These are phyloP conservation scores for Euura saliciscinereae DNA, from an alignment of 1,140 invertebrate species.

Conservation along the genomic window DNA sequence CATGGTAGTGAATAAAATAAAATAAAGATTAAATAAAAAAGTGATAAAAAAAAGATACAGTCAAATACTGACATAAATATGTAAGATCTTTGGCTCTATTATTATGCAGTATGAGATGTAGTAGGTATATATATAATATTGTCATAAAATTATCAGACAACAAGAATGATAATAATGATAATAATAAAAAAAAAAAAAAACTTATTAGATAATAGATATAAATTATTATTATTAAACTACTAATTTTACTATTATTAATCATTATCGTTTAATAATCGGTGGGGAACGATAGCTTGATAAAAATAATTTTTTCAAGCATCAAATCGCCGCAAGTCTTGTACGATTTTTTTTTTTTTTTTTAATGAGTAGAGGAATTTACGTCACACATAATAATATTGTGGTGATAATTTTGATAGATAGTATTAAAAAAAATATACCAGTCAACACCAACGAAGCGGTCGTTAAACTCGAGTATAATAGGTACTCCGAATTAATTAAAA, in stretches of 20 bases:
- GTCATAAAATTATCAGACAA: slow-evolving; percentile 15
- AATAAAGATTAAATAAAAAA: not conserved
- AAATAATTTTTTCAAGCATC: not conserved
- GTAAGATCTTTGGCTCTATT: slow-evolving; percentile 54
- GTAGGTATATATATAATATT: slow-evolving; percentile 14
- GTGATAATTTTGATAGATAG: too few species aligned
- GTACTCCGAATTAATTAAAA: slow-evolving; percentile 6
- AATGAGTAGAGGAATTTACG: not conserved
- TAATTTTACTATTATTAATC: slow-evolving; percentile 1
- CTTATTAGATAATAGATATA: slow-evolving; percentile 6
- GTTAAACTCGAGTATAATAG: slow-evolving; percentile 10
- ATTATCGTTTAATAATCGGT: not conserved
- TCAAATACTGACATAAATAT: slow-evolving; percentile 46
- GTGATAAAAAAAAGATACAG: not conserved
- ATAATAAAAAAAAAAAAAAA: slow-evolving; percentile 9
- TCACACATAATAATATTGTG: not conserved
- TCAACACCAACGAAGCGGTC: not conserved
- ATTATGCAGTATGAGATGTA: slow-evolving; percentile 32
- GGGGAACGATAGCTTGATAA: not conserved
- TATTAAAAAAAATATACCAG: too few species aligned
- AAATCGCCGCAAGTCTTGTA: slow-evolving; percentile 9
- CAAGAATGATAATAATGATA: not conserved
- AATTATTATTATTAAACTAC: slow-evolving; percentile 6
- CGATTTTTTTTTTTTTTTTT: too few species aligned
- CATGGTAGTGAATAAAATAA: not conserved